A percentile compares a stretch with the other conserved stretches of the same genome.
These are phyloP conservation scores for Leptinotarsa rubiginosa DNA, from an alignment of 2,888 invertebrate species.

Conservation along the genomic window DNA sequence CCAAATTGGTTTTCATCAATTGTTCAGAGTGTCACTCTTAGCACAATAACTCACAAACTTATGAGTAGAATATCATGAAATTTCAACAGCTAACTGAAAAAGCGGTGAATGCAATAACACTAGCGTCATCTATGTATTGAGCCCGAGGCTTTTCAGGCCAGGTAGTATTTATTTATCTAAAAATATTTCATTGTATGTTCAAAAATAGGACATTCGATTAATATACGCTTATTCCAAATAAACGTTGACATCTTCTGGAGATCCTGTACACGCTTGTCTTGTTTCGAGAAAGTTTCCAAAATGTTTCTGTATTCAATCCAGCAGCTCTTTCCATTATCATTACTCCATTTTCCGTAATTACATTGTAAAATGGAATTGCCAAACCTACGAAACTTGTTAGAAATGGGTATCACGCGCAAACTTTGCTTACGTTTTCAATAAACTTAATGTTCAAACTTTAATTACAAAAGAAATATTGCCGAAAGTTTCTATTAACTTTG, in stretches of 20 bases:
- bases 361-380: conserved; percentile 48
- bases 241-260: background rate
- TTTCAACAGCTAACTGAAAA: no score
- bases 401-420: conserved; percentile 47
- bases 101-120: no score
- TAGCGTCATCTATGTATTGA: no score
- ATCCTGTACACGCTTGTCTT: conserved; percentile 13
- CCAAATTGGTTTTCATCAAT: no score
- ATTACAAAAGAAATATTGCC: conserved; percentile 52
- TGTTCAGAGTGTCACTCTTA: no score
- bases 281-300: conserved; percentile 7
- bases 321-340: conserved; percentile 34
- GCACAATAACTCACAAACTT: no score
- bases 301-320: conserved; percentile 20
- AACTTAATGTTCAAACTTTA: conserved; percentile 53
- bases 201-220: background rate
- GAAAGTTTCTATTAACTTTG: conserved; percentile 48
- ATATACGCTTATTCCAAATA: background rate
- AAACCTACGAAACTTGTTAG: conserved; percentile 46
- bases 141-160: no score
- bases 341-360: conserved; percentile 47
- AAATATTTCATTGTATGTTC: no score
- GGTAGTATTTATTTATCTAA: no score
- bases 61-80: no score
- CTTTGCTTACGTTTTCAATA: conserved; percentile 54